Evolutionary conservation across 1,140 invertebrate species (phyloP).

Genomic region (Bombus superbus): DNA sequence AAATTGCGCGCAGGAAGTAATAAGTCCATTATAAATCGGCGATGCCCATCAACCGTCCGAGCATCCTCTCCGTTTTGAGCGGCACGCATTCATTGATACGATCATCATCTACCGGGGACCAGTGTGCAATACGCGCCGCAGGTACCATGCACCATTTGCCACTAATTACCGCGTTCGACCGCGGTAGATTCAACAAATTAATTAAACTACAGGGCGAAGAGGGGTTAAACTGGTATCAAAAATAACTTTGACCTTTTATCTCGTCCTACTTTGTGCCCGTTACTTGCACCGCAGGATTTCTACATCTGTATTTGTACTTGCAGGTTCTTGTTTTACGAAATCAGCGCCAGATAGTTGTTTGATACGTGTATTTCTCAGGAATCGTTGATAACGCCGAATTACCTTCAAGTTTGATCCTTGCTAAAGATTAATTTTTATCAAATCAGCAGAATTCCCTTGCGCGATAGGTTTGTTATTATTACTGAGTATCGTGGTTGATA

Average conservation of each 20-base stretch:
- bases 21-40: constrained; percentile 55
- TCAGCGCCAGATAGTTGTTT: not conserved
- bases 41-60: not conserved
- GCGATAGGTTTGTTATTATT: not conserved
- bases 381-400: not conserved
- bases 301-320: not conserved
- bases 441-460: not conserved
- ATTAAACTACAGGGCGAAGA: not conserved
- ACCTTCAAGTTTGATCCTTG: not conserved
- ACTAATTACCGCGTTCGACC: constrained; percentile 17
- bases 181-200: constrained; percentile 22
- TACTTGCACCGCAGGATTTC: constrained; percentile 15
- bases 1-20: constrained; percentile 43
- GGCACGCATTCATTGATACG: constrained; percentile 30
- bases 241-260: constrained; percentile 58
- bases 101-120: not conserved
- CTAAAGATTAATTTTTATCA: not conserved
- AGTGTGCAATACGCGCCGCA: not conserved
- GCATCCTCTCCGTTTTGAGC: constrained; percentile 11
- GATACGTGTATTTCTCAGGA: not conserved
- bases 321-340: not conserved
- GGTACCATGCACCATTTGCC: constrained; percentile 30
- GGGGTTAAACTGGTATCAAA: constrained; percentile 15
- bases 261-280: constrained; percentile 23
- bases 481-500: not conserved